Evolutionary conservation across 2,113 vertebrate species (phyloP).

Genomic region (Melanerpes formicivorus): DNA sequence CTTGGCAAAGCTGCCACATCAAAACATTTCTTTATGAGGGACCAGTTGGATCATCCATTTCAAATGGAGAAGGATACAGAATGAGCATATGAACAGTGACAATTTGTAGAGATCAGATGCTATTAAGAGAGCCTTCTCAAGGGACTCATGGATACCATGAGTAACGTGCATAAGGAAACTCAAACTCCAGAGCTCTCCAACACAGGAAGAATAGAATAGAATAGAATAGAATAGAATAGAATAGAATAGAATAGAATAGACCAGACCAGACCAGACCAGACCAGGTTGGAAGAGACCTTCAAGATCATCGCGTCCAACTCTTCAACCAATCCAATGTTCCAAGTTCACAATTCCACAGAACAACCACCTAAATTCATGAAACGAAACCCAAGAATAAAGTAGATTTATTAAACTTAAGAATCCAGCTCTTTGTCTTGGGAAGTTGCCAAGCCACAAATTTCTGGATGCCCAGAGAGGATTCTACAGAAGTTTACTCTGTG

Average conservation of each 20-base stretch:
- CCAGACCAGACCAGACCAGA: too few relatives aligned
- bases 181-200: not conserved
- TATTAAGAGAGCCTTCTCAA: not conserved
- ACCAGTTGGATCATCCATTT: not conserved
- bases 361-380: not conserved
- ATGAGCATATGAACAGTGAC: not conserved
- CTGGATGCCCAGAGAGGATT: not conserved
- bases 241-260: too few relatives aligned
- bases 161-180: not conserved
- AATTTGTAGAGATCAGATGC: not conserved
- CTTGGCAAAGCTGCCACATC: not conserved
- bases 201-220: not conserved
- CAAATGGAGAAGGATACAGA: not conserved
- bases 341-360: not conserved
- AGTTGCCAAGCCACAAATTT: not conserved
- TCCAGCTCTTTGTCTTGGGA: not conserved
- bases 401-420: not conserved
- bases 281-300: too few relatives aligned
- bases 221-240: too few relatives aligned
- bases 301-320: too few relatives aligned
- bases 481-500: accelerated
- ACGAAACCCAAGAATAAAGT: not conserved
- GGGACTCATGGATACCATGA: not conserved
- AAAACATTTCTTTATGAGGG: not conserved
- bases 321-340: not conserved